phyloP scores from a whole-genome alignment of 2,888 invertebrate species.

The Julus scandinavius region DNA sequence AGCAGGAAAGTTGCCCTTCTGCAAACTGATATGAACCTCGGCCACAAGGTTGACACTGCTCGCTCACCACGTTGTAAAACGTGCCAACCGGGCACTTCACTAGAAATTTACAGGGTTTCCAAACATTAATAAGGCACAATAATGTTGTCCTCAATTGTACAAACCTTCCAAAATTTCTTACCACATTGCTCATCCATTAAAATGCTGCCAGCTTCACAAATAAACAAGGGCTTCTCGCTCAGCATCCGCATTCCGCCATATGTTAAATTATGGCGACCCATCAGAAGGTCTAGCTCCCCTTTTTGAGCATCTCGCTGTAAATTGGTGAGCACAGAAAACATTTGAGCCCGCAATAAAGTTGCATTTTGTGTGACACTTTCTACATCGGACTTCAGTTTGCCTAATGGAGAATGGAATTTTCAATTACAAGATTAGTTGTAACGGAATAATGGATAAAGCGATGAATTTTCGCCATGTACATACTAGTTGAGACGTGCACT shows the following conservation, averaged over 20 bases:
- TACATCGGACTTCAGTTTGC: not conserved
- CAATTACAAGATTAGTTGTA: not conserved
- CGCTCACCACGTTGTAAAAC: constrained; percentile 70
- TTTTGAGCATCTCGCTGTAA: constrained; percentile 63
- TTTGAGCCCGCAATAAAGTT: not conserved
- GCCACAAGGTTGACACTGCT: constrained; percentile 72
- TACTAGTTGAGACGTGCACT: not conserved
- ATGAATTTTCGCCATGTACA: not conserved
- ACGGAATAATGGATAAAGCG: not conserved
- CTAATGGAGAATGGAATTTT: not conserved
- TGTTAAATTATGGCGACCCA: constrained; percentile 62
- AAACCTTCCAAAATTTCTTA: constrained; percentile 63
- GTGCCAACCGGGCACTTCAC: constrained; percentile 76
- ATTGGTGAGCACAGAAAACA: constrained; percentile 59
- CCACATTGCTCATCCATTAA: constrained; percentile 71
- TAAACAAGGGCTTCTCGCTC: constrained; percentile 62
- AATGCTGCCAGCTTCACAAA: constrained; percentile 71
- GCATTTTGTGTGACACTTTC: not conserved
- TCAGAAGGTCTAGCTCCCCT: constrained; percentile 64
- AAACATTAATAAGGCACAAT: not conserved
- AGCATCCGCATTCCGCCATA: constrained; percentile 62
- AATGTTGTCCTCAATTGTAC: not conserved
- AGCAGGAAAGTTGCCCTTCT: constrained; percentile 70
- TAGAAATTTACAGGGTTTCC: constrained; percentile 61
- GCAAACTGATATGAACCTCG: constrained; percentile 73